A percentile compares a stretch with the other conserved stretches of the same genome.
Conservation (phyloP, 2,797 vertebrate genomes). For the Hydrolagus colliei region DNA sequence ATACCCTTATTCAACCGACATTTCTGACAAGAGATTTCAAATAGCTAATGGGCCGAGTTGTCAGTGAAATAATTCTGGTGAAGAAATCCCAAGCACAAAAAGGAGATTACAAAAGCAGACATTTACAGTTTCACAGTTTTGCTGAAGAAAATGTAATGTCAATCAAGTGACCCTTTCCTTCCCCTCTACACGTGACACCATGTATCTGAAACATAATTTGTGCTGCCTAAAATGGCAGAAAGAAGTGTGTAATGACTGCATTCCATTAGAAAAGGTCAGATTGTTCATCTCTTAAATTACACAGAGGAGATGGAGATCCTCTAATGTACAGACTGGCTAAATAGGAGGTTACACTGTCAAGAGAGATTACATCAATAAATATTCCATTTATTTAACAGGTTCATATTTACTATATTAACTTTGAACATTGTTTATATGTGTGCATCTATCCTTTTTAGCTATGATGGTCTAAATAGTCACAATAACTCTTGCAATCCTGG, state of each 20-base stretch:
- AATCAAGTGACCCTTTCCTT: background rate
- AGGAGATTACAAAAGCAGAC: background rate
- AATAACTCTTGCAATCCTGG: too few relatives aligned
- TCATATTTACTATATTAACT: too few relatives aligned
- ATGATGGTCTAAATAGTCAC: too few relatives aligned
- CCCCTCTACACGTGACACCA: background rate
- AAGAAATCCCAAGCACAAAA: background rate
- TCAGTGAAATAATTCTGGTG: background rate
- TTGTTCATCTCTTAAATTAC: slow-evolving; percentile 15
- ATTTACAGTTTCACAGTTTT: background rate
- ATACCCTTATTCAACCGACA: background rate
- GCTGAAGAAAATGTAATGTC: background rate
- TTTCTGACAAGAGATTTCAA: background rate
- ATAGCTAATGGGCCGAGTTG: background rate
- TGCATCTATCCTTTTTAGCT: too few relatives aligned
- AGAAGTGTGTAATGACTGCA: background rate
- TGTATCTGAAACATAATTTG: background rate
- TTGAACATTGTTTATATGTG: too few relatives aligned
- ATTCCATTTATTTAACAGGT: slow-evolving; percentile 9
- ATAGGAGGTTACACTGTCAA: background rate
- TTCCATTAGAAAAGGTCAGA: background rate
- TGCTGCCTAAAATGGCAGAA: background rate
- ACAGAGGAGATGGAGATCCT: background rate
- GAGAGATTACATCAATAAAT: too few relatives aligned
- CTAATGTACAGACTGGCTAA: background rate